phyloP scores from a whole-genome alignment of 2,888 invertebrate species.

The Melanchra persicariae region DNA sequence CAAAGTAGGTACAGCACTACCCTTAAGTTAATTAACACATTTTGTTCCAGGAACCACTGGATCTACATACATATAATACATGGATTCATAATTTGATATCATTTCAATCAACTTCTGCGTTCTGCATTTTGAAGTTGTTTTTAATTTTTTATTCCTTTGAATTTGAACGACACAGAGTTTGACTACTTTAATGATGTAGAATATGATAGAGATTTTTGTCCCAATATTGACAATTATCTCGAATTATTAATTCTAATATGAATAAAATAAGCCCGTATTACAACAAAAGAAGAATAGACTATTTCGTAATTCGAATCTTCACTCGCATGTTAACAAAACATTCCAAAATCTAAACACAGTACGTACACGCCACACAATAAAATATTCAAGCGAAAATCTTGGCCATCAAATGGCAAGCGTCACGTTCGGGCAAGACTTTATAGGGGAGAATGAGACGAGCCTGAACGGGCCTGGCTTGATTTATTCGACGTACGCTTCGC shows the following conservation, averaged over 20 bases:
- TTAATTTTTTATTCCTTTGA: too few relatives aligned
- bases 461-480: conserved; percentile 76
- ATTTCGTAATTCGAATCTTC: background rate
- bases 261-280: background rate
- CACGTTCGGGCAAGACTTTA: conserved; percentile 75
- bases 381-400: conserved; percentile 62
- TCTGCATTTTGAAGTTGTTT: too few relatives aligned
- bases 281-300: background rate
- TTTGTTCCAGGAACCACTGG: background rate
- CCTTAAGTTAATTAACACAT: conserved; percentile 19
- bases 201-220: background rate
- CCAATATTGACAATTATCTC: background rate
- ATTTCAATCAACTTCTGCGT: too few relatives aligned
- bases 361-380: conserved; percentile 57
- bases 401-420: conserved; percentile 71
- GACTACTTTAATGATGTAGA: background rate
- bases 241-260: background rate
- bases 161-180: too few relatives aligned
- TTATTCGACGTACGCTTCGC: conserved; percentile 78
- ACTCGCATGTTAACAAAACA: conserved; percentile 19
- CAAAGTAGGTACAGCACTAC: conserved; percentile 26
- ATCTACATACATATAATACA: too few relatives aligned
- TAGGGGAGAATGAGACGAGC: conserved; percentile 75
- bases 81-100: background rate
- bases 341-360: conserved; percentile 57